Conservation (phyloP, 2,797 vertebrate genomes). For the Pelochelys cantorii region DNA sequence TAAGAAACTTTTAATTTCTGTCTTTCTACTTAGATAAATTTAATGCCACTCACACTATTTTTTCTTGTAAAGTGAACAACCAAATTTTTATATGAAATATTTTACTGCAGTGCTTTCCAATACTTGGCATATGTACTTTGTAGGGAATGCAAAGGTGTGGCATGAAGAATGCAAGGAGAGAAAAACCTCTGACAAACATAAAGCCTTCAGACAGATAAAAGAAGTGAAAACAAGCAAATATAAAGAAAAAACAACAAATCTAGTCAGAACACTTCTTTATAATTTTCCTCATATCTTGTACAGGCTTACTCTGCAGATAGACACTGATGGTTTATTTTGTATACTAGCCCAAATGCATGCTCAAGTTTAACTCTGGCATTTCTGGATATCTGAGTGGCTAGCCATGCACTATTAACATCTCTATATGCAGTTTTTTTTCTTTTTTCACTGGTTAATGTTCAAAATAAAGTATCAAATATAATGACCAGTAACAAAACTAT, state of each 20-base stretch:
- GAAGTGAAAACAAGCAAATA: not conserved
- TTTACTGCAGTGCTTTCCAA: not conserved
- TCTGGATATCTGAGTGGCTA: conserved; percentile 37
- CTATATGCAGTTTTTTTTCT: not conserved
- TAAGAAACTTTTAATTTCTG: too few species aligned
- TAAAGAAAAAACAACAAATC: not conserved
- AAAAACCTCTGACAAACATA: not conserved
- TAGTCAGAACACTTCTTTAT: not conserved
- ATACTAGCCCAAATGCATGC: not conserved
- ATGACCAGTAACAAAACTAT: not conserved
- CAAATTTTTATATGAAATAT: not conserved
- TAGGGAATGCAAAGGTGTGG: not conserved
- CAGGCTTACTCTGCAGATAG: not conserved
- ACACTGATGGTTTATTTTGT: not conserved
- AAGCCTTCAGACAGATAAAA: not conserved
- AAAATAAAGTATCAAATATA: not conserved
- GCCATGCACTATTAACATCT: conserved; percentile 26
- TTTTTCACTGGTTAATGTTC: not conserved
- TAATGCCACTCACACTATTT: not conserved
- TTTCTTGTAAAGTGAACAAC: not conserved
- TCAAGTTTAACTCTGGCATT: not conserved
- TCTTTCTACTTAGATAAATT: too few species aligned
- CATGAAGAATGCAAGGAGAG: not conserved
- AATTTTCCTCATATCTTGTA: not conserved
- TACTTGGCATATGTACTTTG: not conserved